These are phyloP conservation scores for Diachasmimorpha longicaudata DNA, from an alignment of 1,140 invertebrate genomes.

Conservation along the genomic window DNA sequence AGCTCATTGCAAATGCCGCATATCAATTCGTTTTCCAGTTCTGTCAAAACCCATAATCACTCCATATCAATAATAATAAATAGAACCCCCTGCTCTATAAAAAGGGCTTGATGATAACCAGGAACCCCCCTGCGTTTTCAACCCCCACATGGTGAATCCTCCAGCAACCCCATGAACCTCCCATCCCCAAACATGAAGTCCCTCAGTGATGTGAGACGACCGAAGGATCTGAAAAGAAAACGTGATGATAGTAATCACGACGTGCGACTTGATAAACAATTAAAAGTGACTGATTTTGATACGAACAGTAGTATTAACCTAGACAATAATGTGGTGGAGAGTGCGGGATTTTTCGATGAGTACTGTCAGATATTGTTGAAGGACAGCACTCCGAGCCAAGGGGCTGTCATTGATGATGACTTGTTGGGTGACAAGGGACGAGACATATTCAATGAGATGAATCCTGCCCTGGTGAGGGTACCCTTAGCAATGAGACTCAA, in stretches of 20 bases:
- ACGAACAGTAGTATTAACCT: not conserved
- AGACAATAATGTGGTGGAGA: not conserved
- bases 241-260: not conserved
- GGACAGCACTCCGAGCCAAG: not conserved
- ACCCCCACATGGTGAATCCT: not conserved
- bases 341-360: constrained; percentile 1
- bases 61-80: not conserved
- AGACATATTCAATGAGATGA: not conserved
- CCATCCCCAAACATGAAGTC: not conserved
- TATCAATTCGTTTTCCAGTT: not conserved
- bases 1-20: not conserved
- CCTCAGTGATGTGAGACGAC: not conserved
- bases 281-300: not conserved
- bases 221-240: not conserved
- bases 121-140: not conserved
- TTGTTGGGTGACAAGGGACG: not conserved
- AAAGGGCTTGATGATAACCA: not conserved
- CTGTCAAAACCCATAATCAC: not conserved
- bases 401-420: not conserved
- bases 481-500: not conserved
- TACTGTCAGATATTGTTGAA: not conserved
- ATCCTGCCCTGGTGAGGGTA: not conserved
- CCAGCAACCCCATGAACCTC: no score
- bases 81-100: not conserved
- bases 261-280: not conserved